Evolutionary conservation across 2,888 invertebrate species (phyloP).

Genomic region (Linyphia triangularis): DNA sequence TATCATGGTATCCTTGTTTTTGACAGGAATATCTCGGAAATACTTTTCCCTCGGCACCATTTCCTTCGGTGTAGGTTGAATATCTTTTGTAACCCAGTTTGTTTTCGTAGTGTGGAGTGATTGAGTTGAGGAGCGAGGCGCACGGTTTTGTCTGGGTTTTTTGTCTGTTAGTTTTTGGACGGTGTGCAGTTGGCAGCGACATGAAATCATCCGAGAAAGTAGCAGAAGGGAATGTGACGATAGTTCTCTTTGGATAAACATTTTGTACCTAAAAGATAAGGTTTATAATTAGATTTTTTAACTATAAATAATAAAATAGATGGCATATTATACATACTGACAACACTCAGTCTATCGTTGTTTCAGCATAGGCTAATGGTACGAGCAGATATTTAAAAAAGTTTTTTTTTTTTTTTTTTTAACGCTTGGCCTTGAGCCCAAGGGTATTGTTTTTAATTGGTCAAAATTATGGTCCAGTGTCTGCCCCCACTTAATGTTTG

Average conservation of each 20-base stretch:
- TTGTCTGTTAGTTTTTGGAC: not conserved
- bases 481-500: too few relatives aligned
- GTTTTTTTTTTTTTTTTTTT: too few relatives aligned
- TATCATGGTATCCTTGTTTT: slow-evolving; percentile 83
- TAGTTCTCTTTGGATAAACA: not conserved
- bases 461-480: too few relatives aligned
- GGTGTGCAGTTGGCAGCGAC: not conserved
- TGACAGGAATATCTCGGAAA: slow-evolving; percentile 78
- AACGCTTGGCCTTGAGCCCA: too few relatives aligned
- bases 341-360: too few relatives aligned
- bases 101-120: slow-evolving; percentile 14
- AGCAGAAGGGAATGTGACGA: not conserved
- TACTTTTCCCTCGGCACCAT: slow-evolving; percentile 7
- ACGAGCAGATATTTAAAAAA: too few relatives aligned
- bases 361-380: too few relatives aligned
- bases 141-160: not conserved
- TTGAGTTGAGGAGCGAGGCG: too few relatives aligned
- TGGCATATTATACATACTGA: too few relatives aligned
- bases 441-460: too few relatives aligned
- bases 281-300: too few relatives aligned
- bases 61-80: slow-evolving; percentile 26
- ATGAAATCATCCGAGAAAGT: not conserved
- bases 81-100: not conserved
- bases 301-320: too few relatives aligned
- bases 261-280: not conserved